Evolutionary conservation across 2,113 vertebrate species (phyloP), one percentile per base, ranked within the genome.

Genomic region (Manacus vitellinus): DNA sequence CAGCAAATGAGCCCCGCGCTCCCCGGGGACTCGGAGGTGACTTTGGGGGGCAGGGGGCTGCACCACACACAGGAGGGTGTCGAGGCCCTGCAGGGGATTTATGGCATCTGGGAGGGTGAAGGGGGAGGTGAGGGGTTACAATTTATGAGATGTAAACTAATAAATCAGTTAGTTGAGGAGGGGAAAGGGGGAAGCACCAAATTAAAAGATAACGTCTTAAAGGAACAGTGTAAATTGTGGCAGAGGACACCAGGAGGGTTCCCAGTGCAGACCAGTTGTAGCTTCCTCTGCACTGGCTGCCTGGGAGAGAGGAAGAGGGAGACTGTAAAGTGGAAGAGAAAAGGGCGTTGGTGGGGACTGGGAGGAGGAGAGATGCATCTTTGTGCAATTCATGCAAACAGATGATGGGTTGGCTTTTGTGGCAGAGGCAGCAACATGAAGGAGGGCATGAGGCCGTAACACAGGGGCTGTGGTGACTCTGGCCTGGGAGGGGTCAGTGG

Each of bases 21-120:
- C 97, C 97, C 96, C 20, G n/a, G 98, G 97, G 98, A 98, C 92
- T 17, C 33, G 58, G 97, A 98, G 98, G 98, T 98, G 97, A 98
- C 97, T 97, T 98, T 97, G 97, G 86, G 97, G 97, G 95, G 88
- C 91, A 93, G 39, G 78, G 78, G 84, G 90, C 94, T 79, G 84
- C 77, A 93, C 96, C 70, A 49, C 88, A 67, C 16, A 92, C 81
- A 85, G 88, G 52, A 90, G 68, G 97, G 72, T 92, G 88, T 96
- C 72, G 79, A 94, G 95, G 92, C 91, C 81, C 88, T 87, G 94
- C 79, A 95, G 93, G 84, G 85, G 52, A 84, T 94, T 97, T 96
- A 85, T 92, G 74, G 84, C 94, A 76, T 85, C 46, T 75, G 75
- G 68, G 89, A 88, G 92, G 90, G 56, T 44, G 51, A 96, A 88